Conservation (phyloP, 2,888 invertebrate species). For the Dryocosmus kuriphilus region DNA sequence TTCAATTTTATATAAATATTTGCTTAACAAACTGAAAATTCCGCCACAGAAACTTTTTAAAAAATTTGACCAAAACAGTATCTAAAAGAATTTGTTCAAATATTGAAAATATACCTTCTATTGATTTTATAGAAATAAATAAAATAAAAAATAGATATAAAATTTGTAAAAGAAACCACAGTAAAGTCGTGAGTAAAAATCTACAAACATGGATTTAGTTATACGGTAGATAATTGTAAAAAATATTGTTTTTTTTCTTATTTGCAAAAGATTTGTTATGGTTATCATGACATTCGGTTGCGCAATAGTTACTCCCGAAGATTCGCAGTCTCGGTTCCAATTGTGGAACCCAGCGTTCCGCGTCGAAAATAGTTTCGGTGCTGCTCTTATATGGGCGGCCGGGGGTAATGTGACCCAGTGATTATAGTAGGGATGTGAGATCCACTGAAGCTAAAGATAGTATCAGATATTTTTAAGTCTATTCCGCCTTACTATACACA, state of each 20-base stretch:
- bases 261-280: constrained; percentile 7
- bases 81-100: no score
- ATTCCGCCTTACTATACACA: constrained; percentile 41
- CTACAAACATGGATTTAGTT: not conserved
- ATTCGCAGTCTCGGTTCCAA: constrained; percentile 53
- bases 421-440: constrained; percentile 51
- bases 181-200: not conserved
- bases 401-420: constrained; percentile 74
- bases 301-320: constrained; percentile 48
- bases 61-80: no score
- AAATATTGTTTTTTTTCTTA: not conserved
- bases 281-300: constrained; percentile 43
- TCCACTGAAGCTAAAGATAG: constrained; percentile 68
- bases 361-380: constrained; percentile 74
- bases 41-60: no score
- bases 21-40: no score
- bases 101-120: no score
- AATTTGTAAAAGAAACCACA: no score
- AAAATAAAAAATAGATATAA: no score
- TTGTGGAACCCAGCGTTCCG: constrained; percentile 63
- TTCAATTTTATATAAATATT: no score
- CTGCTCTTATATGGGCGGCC: constrained; percentile 76
- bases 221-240: not conserved
- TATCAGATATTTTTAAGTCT: constrained; percentile 71
- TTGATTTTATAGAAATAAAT: no score